Conservation (phyloP, 2,888 invertebrate species). For the Magallana nippona region DNA sequence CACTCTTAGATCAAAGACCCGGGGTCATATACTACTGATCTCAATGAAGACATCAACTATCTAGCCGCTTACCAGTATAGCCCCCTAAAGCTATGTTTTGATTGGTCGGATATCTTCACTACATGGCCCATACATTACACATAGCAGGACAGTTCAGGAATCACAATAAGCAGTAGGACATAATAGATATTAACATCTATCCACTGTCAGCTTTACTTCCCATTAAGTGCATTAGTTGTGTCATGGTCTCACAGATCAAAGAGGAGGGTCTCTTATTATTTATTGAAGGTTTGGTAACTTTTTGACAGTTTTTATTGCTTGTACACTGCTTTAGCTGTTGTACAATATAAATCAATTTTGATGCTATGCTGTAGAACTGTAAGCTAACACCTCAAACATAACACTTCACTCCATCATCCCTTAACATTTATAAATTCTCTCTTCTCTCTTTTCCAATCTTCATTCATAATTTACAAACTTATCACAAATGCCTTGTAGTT, state of each 20-base stretch:
- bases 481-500: too few species aligned
- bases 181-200: constrained; percentile 19
- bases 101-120: constrained; percentile 17
- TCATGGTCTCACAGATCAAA: constrained; percentile 19
- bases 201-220: constrained; percentile 24
- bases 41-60: constrained; percentile 33
- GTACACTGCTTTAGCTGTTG: constrained; percentile 20
- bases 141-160: not conserved
- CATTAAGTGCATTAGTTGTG: constrained; percentile 32
- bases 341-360: constrained; percentile 24
- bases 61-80: not conserved
- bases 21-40: not conserved
- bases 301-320: constrained; percentile 29
- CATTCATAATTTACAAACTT: constrained; percentile 22
- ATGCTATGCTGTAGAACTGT: not conserved
- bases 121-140: constrained; percentile 3
- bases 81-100: constrained; percentile 16
- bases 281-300: constrained; percentile 25
- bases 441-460: not conserved
- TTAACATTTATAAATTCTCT: not conserved
- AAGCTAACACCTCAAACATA: not conserved
- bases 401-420: not conserved
- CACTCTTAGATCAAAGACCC: constrained; percentile 14
- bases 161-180: not conserved
- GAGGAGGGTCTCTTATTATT: constrained; percentile 17